These are phyloP conservation scores for Pristionchus fissidentatus DNA, from an alignment of 2,888 invertebrate genomes.

Conservation along the genomic window DNA sequence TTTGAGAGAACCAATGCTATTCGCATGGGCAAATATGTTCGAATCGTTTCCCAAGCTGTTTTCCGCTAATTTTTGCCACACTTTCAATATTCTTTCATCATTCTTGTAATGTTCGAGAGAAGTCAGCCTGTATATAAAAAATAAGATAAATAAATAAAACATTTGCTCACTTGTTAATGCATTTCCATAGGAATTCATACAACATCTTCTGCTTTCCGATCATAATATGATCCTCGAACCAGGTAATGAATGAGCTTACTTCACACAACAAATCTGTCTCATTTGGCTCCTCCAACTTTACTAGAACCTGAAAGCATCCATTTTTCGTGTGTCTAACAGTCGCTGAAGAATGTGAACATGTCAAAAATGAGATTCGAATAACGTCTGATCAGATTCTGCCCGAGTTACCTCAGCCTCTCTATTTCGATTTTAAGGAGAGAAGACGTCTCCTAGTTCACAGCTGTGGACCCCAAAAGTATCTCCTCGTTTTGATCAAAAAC, in stretches of 20 bases:
- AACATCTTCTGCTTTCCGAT: slow-evolving; percentile 60
- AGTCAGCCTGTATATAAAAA: background rate
- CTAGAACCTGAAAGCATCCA: background rate
- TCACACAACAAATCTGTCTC: background rate
- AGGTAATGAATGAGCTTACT: slow-evolving; percentile 46
- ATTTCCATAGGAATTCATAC: slow-evolving; percentile 62
- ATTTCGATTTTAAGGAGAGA: background rate
- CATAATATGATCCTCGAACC: slow-evolving; percentile 61
- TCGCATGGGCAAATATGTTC: slow-evolving; percentile 62
- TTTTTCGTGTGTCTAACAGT: background rate
- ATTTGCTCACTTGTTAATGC: slow-evolving; percentile 54
- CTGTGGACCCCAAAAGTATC: no score
- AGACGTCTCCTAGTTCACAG: no score
- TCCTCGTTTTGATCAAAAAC: no score
- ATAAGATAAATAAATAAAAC: background rate
- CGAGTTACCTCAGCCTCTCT: no score
- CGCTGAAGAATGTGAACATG: no score
- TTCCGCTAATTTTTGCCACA: slow-evolving; percentile 64
- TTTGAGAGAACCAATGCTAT: slow-evolving; percentile 52
- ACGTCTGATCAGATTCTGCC: no score
- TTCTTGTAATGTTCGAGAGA: slow-evolving; percentile 48
- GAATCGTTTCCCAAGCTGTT: slow-evolving; percentile 63
- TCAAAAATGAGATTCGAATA: no score
- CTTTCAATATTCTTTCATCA: slow-evolving; percentile 60
- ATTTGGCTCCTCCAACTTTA: background rate